These are phyloP conservation scores for Xylota segnis DNA, from an alignment of 2,888 invertebrate genomes.

Conservation along the genomic window DNA sequence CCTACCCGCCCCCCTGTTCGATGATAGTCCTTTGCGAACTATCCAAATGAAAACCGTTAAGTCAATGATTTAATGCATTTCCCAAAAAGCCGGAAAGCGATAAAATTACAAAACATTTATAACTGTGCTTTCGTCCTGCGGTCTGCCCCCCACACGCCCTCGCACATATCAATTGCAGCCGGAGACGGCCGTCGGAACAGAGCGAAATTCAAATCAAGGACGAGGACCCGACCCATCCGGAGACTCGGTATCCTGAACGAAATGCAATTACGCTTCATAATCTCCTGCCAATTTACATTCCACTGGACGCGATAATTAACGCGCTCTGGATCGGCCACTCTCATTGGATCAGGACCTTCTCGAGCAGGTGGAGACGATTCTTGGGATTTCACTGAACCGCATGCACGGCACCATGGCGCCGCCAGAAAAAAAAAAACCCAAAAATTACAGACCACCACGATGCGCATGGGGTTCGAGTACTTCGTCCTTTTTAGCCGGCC, in stretches of 20 bases:
- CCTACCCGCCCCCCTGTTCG: not conserved
- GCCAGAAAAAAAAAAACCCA: not conserved
- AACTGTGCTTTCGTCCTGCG: constrained; percentile 10
- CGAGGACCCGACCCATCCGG: not conserved
- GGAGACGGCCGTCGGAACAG: constrained; percentile 2
- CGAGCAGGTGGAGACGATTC: not conserved
- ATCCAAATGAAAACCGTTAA: constrained; percentile 63
- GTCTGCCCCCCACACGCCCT: constrained; percentile 9
- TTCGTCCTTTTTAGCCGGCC: constrained; percentile 26
- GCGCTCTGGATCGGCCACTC: constrained; percentile 61
- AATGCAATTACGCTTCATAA: constrained; percentile 74
- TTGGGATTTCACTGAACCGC: constrained; percentile 21
- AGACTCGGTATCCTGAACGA: constrained; percentile 49
- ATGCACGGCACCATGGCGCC: not conserved
- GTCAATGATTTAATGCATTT: constrained; percentile 72
- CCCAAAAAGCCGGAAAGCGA: constrained; percentile 50
- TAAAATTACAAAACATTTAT: constrained; percentile 69
- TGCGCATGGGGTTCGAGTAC: not conserved
- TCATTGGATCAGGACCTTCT: constrained; percentile 43
- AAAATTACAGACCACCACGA: constrained; percentile 36
- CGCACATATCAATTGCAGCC: constrained; percentile 45
- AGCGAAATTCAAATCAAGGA: constrained; percentile 46
- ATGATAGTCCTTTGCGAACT: constrained; percentile 58
- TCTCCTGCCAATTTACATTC: constrained; percentile 72
- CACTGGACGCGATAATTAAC: constrained; percentile 70